These are phyloP conservation scores for Dasysyrphus albostriatus DNA, from an alignment of 2,888 invertebrate genomes.

Conservation along the genomic window DNA sequence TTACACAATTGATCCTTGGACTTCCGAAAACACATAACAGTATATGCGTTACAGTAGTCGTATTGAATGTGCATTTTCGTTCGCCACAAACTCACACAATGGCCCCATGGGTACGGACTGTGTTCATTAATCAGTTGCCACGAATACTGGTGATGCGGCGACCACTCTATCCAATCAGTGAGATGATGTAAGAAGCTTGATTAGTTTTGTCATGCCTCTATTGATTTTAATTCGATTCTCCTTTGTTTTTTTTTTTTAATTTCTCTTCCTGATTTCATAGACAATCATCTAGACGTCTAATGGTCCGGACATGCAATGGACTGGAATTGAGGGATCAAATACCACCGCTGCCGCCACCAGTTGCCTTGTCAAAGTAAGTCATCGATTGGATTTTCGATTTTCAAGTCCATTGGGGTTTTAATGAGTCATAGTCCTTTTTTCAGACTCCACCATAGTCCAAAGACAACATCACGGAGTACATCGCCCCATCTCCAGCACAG, in stretches of 20 bases:
- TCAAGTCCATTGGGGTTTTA: slow-evolving; percentile 43
- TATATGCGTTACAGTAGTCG: slow-evolving; percentile 97
- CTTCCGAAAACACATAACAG: slow-evolving; percentile 83
- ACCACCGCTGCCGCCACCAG: slow-evolving; percentile 86
- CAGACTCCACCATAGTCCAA: slow-evolving; percentile 84
- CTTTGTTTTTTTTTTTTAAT: neutral
- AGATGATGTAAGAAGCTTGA: slow-evolving; percentile 82
- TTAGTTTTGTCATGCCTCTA: slow-evolving; percentile 2
- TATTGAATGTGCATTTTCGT: slow-evolving; percentile 98
- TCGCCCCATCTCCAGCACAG: slow-evolving; percentile 83
- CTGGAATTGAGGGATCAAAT: slow-evolving; percentile 88
- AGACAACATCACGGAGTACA: slow-evolving; percentile 83
- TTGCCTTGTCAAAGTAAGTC: slow-evolving; percentile 84
- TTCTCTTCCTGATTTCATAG: slow-evolving; percentile 72
- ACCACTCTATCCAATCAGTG: slow-evolving; percentile 86
- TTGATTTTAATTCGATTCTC: slow-evolving; percentile 43
- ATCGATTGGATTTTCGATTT: neutral
- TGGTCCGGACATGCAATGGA: slow-evolving; percentile 92
- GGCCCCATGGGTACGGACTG: slow-evolving; percentile 98
- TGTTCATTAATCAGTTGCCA: slow-evolving; percentile 98
- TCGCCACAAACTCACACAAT: slow-evolving; percentile 99
- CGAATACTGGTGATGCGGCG: slow-evolving; percentile 96
- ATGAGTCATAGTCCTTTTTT: slow-evolving; percentile 74
- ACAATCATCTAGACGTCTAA: slow-evolving; percentile 86
- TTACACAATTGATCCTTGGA: slow-evolving; percentile 29